Percentiles rank a stretch among this genome's conserved stretches.
Evolutionary conservation across 2,113 vertebrate species (phyloP).

Genomic region (Ophiodon elongatus): DNA sequence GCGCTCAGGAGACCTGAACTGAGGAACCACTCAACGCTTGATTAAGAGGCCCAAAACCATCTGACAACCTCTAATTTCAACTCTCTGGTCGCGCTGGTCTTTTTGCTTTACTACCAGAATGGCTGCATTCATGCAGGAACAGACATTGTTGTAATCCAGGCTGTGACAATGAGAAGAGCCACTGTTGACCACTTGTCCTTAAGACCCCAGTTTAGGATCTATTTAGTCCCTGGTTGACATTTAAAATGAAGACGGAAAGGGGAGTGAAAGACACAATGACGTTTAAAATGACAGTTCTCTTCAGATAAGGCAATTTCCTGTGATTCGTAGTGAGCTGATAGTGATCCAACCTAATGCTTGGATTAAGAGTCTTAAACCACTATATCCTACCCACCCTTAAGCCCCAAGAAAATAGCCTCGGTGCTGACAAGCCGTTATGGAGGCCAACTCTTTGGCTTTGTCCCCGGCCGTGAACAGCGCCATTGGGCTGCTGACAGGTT

Average conservation of each 20-base stretch:
- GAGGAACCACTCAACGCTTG: not conserved
- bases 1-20: not conserved
- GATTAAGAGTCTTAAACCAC: constrained; percentile 67
- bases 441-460: constrained; percentile 41
- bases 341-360: constrained; percentile 55
- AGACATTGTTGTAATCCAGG: not conserved
- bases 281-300: constrained; percentile 5
- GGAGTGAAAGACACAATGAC: not conserved
- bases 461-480: not conserved
- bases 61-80: not conserved
- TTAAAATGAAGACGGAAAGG: not conserved
- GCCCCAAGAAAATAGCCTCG: constrained; percentile 59
- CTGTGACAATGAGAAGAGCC: not conserved
- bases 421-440: constrained; percentile 53
- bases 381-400: constrained; percentile 58
- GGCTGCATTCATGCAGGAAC: constrained; percentile 10
- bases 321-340: constrained; percentile 33
- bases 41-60: constrained; percentile 11
- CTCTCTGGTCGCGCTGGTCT: constrained; percentile 13
- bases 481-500: constrained; percentile 46
- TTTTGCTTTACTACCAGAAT: constrained; percentile 10
- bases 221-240: not conserved
- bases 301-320: constrained; percentile 31
- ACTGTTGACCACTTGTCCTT: not conserved
- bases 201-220: not conserved